A percentile compares a stretch with the other conserved stretches of the same genome.
These are phyloP conservation scores for Psilopsiagon aymara DNA, from an alignment of 2,113 vertebrate species.

Conservation along the genomic window DNA sequence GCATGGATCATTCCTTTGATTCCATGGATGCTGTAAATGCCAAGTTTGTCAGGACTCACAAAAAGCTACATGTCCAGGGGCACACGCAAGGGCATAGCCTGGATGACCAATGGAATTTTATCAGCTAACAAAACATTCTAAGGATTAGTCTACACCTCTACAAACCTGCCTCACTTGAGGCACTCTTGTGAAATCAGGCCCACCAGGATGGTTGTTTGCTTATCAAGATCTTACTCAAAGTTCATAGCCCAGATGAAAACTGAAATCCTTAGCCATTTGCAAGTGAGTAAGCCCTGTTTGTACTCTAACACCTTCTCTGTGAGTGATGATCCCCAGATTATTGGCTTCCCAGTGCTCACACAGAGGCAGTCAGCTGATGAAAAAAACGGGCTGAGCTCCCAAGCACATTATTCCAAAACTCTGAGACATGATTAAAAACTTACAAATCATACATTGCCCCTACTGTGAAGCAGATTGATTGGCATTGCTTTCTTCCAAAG, in stretches of 20 bases:
- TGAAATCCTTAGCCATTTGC: background rate
- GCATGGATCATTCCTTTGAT: too few relatives aligned
- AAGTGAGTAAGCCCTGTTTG: background rate
- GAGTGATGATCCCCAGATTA: background rate
- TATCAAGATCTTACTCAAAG: background rate
- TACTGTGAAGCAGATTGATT: background rate
- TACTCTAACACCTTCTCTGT: background rate
- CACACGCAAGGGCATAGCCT: background rate
- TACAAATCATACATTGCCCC: background rate
- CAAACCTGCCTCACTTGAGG: background rate
- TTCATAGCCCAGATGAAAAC: background rate
- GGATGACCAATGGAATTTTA: background rate
- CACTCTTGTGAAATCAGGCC: background rate
- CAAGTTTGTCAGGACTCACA: rapidly evolving
- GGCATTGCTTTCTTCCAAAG: background rate
- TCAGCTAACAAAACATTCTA: background rate
- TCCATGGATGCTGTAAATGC: rapidly evolving
- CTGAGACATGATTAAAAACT: background rate
- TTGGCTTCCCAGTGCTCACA: background rate
- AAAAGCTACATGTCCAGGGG: background rate
- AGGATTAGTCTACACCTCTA: background rate
- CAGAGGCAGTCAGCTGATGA: background rate
- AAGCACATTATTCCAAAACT: background rate
- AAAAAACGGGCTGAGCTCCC: background rate
- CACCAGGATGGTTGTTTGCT: background rate